Conservation (phyloP, 2,888 invertebrate genomes). For the Charanyca ferruginea region DNA sequence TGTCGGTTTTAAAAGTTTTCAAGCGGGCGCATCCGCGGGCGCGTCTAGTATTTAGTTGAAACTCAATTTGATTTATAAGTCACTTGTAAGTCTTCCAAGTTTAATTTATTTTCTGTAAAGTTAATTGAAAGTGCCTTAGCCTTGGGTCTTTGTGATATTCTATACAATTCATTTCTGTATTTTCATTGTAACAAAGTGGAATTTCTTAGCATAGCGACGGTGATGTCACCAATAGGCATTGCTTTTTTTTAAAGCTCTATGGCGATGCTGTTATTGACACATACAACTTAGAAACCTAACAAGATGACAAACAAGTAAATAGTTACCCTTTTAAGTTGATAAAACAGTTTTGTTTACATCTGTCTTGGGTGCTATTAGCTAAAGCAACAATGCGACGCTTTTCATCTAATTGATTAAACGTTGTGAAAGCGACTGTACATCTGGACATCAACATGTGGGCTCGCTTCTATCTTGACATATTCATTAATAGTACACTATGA, state of each 20-base stretch:
- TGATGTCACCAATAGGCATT: not conserved
- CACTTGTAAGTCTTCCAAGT: constrained; percentile 7
- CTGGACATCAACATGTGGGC: constrained; percentile 29
- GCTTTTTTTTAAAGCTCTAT: not conserved
- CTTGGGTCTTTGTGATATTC: constrained; percentile 1
- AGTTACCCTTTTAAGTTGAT: constrained; percentile 27
- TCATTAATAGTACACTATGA: no score
- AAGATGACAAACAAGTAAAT: constrained; percentile 36
- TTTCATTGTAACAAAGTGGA: not conserved
- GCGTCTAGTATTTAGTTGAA: not conserved
- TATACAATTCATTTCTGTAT: not conserved
- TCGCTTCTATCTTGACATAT: not conserved
- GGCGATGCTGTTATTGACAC: not conserved
- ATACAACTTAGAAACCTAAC: constrained; percentile 7
- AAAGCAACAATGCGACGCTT: constrained; percentile 31
- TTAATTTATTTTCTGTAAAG: constrained; percentile 2
- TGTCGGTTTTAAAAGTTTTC: no score
- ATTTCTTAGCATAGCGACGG: not conserved
- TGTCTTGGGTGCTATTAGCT: constrained; percentile 31
- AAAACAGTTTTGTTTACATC: constrained; percentile 41
- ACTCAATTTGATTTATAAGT: constrained; percentile 3
- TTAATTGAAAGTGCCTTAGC: not conserved
- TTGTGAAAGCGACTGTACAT: constrained; percentile 43
- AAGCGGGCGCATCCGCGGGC: not conserved
- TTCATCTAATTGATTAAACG: constrained; percentile 55